Percentiles rank a stretch among this genome's conserved stretches.
Evolutionary conservation across 2,888 invertebrate genomes (phyloP).

Genomic region (Physocephala rufipes): DNA sequence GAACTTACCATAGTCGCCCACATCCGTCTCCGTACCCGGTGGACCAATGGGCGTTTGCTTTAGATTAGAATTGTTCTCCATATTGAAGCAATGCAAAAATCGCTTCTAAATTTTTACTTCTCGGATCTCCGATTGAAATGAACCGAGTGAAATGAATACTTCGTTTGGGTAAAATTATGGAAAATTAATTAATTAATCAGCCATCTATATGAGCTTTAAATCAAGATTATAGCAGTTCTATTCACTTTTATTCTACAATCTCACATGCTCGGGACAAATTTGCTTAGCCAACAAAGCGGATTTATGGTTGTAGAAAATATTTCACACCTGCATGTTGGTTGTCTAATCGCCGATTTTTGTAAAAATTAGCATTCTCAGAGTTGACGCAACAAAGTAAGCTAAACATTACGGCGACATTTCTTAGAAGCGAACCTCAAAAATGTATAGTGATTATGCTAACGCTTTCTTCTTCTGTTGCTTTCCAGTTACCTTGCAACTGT

Average conservation of each 20-base stretch:
- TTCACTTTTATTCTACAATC: background rate
- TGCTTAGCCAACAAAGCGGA: constrained; percentile 21
- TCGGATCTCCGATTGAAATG: too few species aligned
- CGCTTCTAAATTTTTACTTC: background rate
- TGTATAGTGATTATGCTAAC: too few species aligned
- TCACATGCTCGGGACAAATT: background rate
- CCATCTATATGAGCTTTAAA: too few species aligned
- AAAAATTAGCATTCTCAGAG: background rate
- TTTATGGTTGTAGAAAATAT: background rate
- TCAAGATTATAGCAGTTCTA: background rate
- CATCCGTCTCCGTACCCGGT: constrained; percentile 60
- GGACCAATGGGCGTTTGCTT: constrained; percentile 60
- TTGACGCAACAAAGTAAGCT: too few species aligned
- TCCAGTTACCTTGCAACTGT: too few species aligned
- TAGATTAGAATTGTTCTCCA: constrained; percentile 60
- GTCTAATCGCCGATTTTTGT: background rate
- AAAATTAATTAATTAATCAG: too few species aligned
- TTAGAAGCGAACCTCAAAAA: too few species aligned
- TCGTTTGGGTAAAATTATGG: too few species aligned
- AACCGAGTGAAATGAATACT: too few species aligned
- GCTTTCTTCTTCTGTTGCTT: too few species aligned
- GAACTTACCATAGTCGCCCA: constrained; percentile 48
- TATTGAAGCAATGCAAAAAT: constrained; percentile 44
- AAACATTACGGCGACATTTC: too few species aligned
- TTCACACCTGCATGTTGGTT: background rate